Evolutionary conservation across 1,140 invertebrate genomes (phyloP).

Genomic region (Dreissena polymorpha): DNA sequence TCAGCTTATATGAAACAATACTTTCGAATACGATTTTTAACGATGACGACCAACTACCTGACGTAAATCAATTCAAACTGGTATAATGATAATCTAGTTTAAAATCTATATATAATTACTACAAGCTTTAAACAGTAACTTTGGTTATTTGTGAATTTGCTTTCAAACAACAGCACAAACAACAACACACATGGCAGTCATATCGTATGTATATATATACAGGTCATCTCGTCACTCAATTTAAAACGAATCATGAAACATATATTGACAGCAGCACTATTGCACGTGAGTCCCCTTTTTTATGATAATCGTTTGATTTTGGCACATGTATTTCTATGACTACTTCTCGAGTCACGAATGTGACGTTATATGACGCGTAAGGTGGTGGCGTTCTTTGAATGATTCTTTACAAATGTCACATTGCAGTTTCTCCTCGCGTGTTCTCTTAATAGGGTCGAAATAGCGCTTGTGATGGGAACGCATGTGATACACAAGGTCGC

Average conservation of each 20-base stretch:
- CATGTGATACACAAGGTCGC: no score
- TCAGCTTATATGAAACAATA: no score
- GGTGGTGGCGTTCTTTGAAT: slow-evolving; percentile 92
- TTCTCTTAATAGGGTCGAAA: slow-evolving; percentile 73
- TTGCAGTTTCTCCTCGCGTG: slow-evolving; percentile 83
- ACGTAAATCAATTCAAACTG: no score
- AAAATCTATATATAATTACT: no score
- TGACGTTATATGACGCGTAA: slow-evolving; percentile 13
- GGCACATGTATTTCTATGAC: neutral
- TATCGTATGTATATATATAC: neutral
- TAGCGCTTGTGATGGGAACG: slow-evolving; percentile 79
- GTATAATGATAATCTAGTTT: no score
- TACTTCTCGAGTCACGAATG: neutral
- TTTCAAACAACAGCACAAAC: neutral
- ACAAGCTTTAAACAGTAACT: no score
- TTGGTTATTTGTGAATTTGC: no score
- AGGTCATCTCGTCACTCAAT: neutral
- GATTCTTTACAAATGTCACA: slow-evolving; percentile 97
- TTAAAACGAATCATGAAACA: neutral
- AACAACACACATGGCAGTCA: neutral
- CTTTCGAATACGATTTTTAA: no score
- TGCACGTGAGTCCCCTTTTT: neutral
- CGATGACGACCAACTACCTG: no score
- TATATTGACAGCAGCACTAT: neutral
- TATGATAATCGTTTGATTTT: neutral